Conservation (phyloP, 2,113 vertebrate species). For the Platichthys flesus region DNA sequence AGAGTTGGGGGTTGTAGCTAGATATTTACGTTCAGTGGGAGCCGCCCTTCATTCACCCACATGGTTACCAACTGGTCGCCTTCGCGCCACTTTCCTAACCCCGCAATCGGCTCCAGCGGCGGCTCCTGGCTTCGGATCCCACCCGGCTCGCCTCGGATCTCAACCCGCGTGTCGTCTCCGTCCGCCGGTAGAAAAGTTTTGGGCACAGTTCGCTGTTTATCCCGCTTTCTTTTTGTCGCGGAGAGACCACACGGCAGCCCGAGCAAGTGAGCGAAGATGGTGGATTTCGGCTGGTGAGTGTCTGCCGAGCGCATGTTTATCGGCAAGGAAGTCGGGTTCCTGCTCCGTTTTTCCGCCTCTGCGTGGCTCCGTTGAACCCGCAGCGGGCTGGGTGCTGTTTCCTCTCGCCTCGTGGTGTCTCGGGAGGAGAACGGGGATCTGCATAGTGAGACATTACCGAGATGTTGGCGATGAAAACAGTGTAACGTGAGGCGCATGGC, state of each 20-base stretch:
- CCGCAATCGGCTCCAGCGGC: constrained; percentile 66
- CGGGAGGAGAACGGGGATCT: background rate
- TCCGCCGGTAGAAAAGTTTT: constrained; percentile 69
- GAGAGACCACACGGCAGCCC: constrained; percentile 71
- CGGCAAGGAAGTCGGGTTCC: constrained; percentile 76
- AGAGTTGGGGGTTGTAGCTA: constrained; percentile 93
- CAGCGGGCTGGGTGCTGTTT: background rate
- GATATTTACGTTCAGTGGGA: constrained; percentile 98
- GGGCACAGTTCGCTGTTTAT: constrained; percentile 73
- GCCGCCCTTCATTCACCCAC: constrained; percentile 99
- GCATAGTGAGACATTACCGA: constrained; percentile 34
- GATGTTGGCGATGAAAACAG: constrained; percentile 77
- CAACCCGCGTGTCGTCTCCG: constrained; percentile 28
- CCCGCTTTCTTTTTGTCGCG: constrained; percentile 66
- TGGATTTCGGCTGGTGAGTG: constrained; percentile 85
- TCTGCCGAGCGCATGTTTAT: constrained; percentile 81
- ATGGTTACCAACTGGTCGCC: constrained; percentile 88
- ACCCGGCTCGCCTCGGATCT: constrained; percentile 20
- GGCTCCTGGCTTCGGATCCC: constrained; percentile 29
- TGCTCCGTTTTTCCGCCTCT: constrained; percentile 18
- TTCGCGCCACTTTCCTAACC: constrained; percentile 91
- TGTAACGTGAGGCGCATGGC: constrained; percentile 86
- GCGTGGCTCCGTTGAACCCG: background rate
- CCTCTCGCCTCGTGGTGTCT: background rate
- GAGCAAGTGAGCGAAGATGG: constrained; percentile 86